Conservation (phyloP, 2,113 vertebrate species). For the Bettongia penicillata region DNA sequence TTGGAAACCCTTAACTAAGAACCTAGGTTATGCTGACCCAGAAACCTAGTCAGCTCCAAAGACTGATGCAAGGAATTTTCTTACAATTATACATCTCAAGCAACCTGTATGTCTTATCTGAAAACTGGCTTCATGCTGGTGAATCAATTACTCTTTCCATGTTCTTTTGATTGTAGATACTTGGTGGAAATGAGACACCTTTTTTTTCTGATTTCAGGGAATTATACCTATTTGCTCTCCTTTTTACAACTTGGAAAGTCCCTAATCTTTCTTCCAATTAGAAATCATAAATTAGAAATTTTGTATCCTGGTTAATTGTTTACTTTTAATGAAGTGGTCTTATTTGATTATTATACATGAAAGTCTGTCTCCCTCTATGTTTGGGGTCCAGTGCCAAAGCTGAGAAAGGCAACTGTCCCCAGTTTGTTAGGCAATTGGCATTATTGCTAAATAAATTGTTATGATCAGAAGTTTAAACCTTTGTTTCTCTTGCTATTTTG, state of each 20-base stretch:
- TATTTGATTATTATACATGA: background rate
- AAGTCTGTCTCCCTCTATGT: background rate
- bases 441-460: background rate
- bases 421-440: background rate
- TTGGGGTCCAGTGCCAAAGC: background rate
- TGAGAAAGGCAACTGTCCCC: background rate
- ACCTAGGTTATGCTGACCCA: background rate
- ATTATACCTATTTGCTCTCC: background rate
- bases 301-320: background rate
- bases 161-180: background rate
- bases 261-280: background rate
- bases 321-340: background rate
- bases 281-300: background rate
- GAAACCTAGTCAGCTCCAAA: background rate
- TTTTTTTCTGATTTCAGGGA: background rate
- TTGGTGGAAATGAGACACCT: background rate
- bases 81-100: background rate
- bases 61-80: background rate
- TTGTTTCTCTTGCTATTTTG: background rate
- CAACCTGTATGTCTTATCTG: background rate
- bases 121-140: background rate
- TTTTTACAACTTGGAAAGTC: background rate
- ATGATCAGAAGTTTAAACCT: background rate
- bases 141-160: background rate
- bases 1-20: background rate